Evolutionary conservation across 1,140 invertebrate genomes (phyloP).

Genomic region (Pseudachorutes palmiensis): DNA sequence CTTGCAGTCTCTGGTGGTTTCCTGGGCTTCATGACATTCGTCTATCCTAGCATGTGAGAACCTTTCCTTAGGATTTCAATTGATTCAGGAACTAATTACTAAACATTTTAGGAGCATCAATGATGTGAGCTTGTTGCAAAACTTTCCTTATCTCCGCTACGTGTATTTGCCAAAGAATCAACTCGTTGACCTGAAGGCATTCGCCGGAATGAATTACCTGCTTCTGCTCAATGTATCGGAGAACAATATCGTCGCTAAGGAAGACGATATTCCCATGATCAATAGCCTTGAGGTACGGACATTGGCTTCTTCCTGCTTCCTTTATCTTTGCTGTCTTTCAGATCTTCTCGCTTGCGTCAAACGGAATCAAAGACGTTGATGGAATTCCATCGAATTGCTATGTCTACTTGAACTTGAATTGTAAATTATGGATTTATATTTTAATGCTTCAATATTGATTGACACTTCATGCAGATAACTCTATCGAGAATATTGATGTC

Average conservation of each 20-base stretch:
- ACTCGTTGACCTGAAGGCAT: neutral
- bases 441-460: too few relatives aligned
- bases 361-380: neutral
- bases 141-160: neutral
- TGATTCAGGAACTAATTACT: neutral
- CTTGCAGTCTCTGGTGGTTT: neutral
- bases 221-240: neutral
- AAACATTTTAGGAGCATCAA: neutral
- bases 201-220: neutral
- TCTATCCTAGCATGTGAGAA: neutral
- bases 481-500: neutral
- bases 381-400: neutral
- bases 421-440: too few relatives aligned
- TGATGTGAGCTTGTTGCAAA: neutral
- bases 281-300: neutral
- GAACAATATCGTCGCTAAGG: neutral
- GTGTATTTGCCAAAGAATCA: neutral
- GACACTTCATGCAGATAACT: neutral
- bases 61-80: neutral
- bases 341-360: neutral
- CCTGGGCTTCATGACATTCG: neutral
- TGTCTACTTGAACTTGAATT: neutral
- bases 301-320: neutral
- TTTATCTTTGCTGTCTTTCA: neutral
- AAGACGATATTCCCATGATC: neutral